Evolutionary conservation across 35 echinoderm and acorn worm species (phyloP).

Genomic region (Apostichopus japonicus): DNA sequence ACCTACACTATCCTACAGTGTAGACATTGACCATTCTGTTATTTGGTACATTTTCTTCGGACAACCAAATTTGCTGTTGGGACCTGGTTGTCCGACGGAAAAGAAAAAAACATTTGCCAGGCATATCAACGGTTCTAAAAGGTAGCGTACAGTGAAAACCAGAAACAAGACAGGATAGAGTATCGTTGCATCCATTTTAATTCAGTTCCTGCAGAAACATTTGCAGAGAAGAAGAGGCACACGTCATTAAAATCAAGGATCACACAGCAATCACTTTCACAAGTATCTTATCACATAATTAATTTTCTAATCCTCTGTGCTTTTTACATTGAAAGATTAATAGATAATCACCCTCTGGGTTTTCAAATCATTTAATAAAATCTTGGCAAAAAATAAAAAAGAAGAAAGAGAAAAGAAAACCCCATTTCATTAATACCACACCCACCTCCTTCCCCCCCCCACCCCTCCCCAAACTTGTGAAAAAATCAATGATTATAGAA

Average conservation of each 20-base stretch:
- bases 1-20: too few species aligned
- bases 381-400: constrained; percentile 7
- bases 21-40: too few species aligned
- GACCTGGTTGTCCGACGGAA: too few species aligned
- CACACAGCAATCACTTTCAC: constrained; percentile 54
- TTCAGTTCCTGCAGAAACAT: constrained; percentile 44
- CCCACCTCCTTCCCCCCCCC: background rate
- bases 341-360: constrained; percentile 29
- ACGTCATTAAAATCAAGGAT: constrained; percentile 56
- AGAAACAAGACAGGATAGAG: background rate
- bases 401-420: constrained; percentile 1
- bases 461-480: background rate
- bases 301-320: constrained; percentile 42
- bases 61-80: too few species aligned
- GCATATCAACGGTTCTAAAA: background rate
- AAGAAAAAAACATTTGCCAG: too few species aligned
- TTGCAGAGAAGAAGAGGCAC: constrained; percentile 56
- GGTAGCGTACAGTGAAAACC: background rate
- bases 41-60: too few species aligned
- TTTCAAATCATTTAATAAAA: constrained; percentile 25
- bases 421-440: too few species aligned
- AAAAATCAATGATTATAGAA: background rate
- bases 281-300: constrained; percentile 42
- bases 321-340: constrained; percentile 49
- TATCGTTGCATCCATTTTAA: constrained; percentile 58